Evolutionary conservation across 1,140 invertebrate genomes (phyloP).

Genomic region (Aricia agestis): DNA sequence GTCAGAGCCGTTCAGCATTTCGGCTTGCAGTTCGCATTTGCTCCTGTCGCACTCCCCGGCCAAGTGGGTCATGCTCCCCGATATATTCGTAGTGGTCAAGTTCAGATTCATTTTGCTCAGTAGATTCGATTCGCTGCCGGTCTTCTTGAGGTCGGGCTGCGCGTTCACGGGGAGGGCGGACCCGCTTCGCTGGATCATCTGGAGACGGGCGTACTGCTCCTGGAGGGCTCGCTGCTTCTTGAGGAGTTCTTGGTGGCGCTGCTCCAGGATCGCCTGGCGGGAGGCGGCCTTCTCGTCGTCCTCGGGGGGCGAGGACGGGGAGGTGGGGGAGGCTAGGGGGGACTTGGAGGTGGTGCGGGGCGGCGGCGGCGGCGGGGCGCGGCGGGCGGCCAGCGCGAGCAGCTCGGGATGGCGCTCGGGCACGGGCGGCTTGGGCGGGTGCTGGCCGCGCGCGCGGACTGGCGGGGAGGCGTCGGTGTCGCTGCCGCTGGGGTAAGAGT

Average conservation of each 20-base stretch:
- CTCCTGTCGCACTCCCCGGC: slow-evolving; percentile 44
- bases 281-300: slow-evolving; percentile 78
- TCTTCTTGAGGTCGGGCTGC: slow-evolving; percentile 86
- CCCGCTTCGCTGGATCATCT: slow-evolving; percentile 88
- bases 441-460: slow-evolving; percentile 74
- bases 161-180: slow-evolving; percentile 79
- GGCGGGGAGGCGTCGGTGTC: slow-evolving; percentile 84
- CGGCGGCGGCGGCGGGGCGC: slow-evolving; percentile 90
- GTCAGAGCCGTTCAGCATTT: slow-evolving; percentile 31
- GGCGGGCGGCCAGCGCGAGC: slow-evolving; percentile 80
- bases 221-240: slow-evolving; percentile 91
- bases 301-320: slow-evolving; percentile 46
- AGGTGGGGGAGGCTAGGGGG: slow-evolving; percentile 86
- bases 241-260: slow-evolving; percentile 89
- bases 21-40: slow-evolving; percentile 29
- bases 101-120: slow-evolving; percentile 89
- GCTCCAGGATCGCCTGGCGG: slow-evolving; percentile 86
- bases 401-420: slow-evolving; percentile 86
- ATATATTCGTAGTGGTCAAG: slow-evolving; percentile 70
- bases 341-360: slow-evolving; percentile 89
- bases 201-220: slow-evolving; percentile 91
- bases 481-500: slow-evolving; percentile 85
- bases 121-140: slow-evolving; percentile 92
- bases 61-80: slow-evolving; percentile 64
- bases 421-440: slow-evolving; percentile 82